Base-by-base conservation (phyloP, 2,888 invertebrate genomes). In the Caenorhabditis sp. region DNA sequence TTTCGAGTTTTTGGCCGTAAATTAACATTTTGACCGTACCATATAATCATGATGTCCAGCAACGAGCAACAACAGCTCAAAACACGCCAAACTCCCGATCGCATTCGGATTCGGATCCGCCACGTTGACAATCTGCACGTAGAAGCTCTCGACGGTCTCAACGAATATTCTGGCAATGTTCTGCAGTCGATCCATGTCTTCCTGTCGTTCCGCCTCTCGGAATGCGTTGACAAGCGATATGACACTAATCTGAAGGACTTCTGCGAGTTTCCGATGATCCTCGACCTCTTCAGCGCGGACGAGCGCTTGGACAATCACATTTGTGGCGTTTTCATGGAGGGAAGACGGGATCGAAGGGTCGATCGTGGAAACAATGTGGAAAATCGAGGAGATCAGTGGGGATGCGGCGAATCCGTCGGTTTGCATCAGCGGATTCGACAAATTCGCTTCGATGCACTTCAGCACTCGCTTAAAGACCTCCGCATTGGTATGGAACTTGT, bases 41-140 rank as follows among this genome's bases (percentile, higher is more conserved):
- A 98, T 97, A 93, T 97, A 98, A 92, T 98, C 97, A 93, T 97
- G 97, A 93, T 98, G 97, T 0, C 97, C 97, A 11, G 97, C 96
- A 93, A 98, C 97, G 44, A 95, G 95, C 58, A 98, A 93, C 11
- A 97, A 95, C 86, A 97, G 93, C 92, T 98, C 97, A 80, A 99
- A 93, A 2, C 96, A 95, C 92, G 95, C 60, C 20, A 84, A 22
- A 37, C 72, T 64, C 24, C 85, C 85, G 13, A 84, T 62, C 3
- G 82, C 56, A 0, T 51, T 32, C 13, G 72, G 62, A 37, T 81
- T 61, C 44, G 64, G 44, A 11, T 72, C 51, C 22, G 84, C 80
- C 11, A 79, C 72, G 47, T 85, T 92, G 9, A 97, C 94, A 89
- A 98, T 95, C 90, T 95, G 95, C 84, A 95, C 95, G 85, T 98